Evolutionary conservation across 2,888 invertebrate genomes (phyloP).

Genomic region (Agrochola lychnidis): DNA sequence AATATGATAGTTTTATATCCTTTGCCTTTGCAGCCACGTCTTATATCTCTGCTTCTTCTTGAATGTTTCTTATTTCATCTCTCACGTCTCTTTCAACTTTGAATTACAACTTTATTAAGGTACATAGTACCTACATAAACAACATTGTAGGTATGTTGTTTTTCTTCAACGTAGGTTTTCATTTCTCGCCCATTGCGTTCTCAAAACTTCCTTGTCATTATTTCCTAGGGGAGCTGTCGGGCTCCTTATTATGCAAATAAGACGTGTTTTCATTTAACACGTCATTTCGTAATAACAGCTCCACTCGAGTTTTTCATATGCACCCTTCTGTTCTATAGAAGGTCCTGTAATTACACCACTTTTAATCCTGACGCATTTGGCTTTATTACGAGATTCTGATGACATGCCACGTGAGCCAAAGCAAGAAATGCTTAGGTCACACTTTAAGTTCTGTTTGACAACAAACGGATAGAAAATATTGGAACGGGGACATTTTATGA

Average conservation of each 20-base stretch:
- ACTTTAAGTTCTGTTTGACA: too few relatives aligned
- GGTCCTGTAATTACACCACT: conserved; percentile 26
- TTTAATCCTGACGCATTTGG: neutral
- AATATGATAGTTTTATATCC: neutral
- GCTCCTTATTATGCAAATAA: conserved; percentile 60
- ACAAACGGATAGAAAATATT: too few relatives aligned
- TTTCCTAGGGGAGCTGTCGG: conserved; percentile 57
- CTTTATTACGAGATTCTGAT: neutral
- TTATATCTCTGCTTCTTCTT: neutral
- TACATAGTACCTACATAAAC: neutral
- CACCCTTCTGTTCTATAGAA: conserved; percentile 34
- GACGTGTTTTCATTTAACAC: conserved; percentile 60
- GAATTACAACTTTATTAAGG: neutral
- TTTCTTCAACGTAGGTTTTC: conserved; percentile 28
- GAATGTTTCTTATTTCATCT: neutral
- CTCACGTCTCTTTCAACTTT: neutral
- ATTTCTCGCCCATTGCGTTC: conserved; percentile 54
- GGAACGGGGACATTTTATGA: too few relatives aligned
- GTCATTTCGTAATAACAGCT: conserved; percentile 50
- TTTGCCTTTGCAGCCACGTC: neutral
- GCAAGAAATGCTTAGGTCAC: neutral
- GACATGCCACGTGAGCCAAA: too few relatives aligned
- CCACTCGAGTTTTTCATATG: conserved; percentile 32
- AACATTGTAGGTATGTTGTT: conserved; percentile 2
- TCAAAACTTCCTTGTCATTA: conserved; percentile 55